Evolutionary conservation across 2,888 invertebrate species (phyloP).

Genomic region (Eutolmus rufibarbis): DNA sequence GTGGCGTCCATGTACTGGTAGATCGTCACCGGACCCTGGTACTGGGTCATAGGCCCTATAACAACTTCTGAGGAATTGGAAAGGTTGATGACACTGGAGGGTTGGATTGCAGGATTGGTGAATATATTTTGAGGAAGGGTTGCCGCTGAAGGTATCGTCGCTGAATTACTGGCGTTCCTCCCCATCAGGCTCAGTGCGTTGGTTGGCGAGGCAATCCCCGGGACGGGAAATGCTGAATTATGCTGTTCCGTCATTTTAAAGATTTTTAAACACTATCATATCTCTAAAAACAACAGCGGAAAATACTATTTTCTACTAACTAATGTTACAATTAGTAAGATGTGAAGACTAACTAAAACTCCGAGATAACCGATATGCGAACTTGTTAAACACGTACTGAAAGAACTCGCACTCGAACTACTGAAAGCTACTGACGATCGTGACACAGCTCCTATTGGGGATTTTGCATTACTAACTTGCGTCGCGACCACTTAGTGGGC

Average conservation of each 20-base stretch:
- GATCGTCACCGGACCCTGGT: slow-evolving; percentile 66
- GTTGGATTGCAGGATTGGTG: slow-evolving; percentile 56
- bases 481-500: not conserved
- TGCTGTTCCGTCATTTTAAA: slow-evolving; percentile 16
- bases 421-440: not conserved
- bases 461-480: not conserved
- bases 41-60: slow-evolving; percentile 66
- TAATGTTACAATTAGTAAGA: not conserved
- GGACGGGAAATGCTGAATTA: slow-evolving; percentile 50
- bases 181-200: slow-evolving; percentile 54
- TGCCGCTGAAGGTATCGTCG: slow-evolving; percentile 51
- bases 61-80: slow-evolving; percentile 65
- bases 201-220: slow-evolving; percentile 50
- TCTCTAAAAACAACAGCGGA: not conserved
- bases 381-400: not conserved
- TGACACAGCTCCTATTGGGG: not conserved
- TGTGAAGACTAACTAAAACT: not conserved
- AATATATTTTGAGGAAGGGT: slow-evolving; percentile 55
- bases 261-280: not conserved
- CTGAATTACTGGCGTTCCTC: slow-evolving; percentile 51
- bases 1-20: slow-evolving; percentile 63
- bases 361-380: not conserved
- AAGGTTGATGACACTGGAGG: slow-evolving; percentile 62
- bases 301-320: not conserved
- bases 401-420: not conserved